phyloP scores from a whole-genome alignment of 2,113 vertebrate species.

The rat (Rattus norvegicus) region DNA sequence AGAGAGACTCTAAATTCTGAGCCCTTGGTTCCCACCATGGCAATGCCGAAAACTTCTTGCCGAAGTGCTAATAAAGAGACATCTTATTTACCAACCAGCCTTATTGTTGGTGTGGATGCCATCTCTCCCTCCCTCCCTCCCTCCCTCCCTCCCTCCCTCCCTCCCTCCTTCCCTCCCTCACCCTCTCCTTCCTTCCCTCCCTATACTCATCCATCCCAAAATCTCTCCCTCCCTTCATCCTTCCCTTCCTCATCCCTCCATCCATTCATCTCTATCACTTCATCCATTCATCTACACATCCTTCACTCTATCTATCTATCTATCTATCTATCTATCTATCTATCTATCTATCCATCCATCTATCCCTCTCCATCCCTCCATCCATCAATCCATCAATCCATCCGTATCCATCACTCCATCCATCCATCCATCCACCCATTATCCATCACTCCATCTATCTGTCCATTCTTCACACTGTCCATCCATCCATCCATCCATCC shows the following conservation, averaged over 20 bases:
- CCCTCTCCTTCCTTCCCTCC: accelerated
- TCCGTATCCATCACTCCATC: neutral
- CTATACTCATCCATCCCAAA: neutral
- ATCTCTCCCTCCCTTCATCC: neutral
- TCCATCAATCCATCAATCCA: neutral
- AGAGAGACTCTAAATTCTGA: neutral
- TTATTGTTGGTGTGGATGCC: neutral
- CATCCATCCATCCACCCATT: no score
- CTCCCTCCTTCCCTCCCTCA: no score
- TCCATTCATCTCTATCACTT: no score
- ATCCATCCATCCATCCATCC: neutral
- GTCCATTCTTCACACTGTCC: neutral
- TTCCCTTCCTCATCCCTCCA: neutral
- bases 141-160: accelerated
- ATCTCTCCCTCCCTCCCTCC: neutral
- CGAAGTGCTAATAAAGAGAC: constrained; percentile 78
- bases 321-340: neutral
- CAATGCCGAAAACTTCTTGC: constrained; percentile 7
- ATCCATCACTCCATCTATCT: neutral
- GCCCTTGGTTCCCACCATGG: neutral
- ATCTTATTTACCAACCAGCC: constrained; percentile 41
- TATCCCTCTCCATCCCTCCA: no score
- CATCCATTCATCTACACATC: neutral
- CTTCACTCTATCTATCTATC: neutral
- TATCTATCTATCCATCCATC: neutral